Conservation (phyloP, 2,888 invertebrate genomes). For the Phytoseiulus persimilis region DNA sequence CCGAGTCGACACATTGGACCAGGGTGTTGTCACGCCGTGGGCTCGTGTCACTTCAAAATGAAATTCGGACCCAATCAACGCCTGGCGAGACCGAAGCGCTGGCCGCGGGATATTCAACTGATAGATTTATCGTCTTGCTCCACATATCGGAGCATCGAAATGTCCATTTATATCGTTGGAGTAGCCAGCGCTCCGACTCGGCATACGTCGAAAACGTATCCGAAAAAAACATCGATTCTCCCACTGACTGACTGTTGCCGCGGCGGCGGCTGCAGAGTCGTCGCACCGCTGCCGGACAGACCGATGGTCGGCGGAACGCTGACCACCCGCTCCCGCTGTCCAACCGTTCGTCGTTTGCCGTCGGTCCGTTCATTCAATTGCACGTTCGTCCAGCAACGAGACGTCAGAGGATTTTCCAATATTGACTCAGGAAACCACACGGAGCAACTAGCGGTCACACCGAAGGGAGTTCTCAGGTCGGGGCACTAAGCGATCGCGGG, state of each 20-base stretch:
- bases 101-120: background rate
- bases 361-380: background rate
- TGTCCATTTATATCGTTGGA: background rate
- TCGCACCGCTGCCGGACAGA: background rate
- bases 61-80: background rate
- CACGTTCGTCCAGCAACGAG: background rate
- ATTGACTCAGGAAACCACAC: background rate
- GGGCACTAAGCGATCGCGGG: no score
- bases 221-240: background rate
- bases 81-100: background rate
- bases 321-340: background rate
- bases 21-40: background rate
- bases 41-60: background rate
- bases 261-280: background rate
- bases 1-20: background rate
- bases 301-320: background rate
- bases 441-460: background rate
- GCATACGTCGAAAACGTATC: background rate
- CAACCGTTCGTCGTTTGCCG: background rate
- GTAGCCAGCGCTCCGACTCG: background rate
- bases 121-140: background rate
- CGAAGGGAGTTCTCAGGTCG: background rate
- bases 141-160: background rate
- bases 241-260: background rate
- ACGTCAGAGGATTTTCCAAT: background rate